A percentile compares a stretch with the other conserved stretches of the same genome.
phyloP scores from a whole-genome alignment of 2,888 invertebrate species.

The Lamellibrachia columna region DNA sequence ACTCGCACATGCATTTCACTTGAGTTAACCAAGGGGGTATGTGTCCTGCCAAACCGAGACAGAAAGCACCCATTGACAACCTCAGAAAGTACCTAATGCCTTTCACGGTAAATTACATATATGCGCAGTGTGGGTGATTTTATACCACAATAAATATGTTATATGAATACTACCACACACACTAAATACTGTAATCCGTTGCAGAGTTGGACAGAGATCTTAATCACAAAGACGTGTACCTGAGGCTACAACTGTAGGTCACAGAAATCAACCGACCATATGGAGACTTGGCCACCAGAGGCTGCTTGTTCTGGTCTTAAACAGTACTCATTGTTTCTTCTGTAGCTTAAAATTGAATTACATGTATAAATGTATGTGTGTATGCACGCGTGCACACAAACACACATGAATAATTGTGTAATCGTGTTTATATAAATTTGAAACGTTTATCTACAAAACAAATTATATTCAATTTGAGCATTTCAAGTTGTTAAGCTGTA shows the following conservation, averaged over 20 bases:
- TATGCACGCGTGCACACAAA: too few relatives aligned
- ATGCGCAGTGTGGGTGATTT: not conserved
- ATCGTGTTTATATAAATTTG: too few relatives aligned
- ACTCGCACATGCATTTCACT: not conserved
- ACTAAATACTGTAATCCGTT: not conserved
- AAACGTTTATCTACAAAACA: too few relatives aligned
- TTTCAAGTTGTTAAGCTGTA: too few relatives aligned
- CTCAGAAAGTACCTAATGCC: not conserved
- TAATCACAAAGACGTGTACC: not conserved
- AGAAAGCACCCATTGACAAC: not conserved
- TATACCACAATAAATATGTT: not conserved
- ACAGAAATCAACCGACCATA: not conserved
- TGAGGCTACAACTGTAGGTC: not conserved
- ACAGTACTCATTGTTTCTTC: not conserved
- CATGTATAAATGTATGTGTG: too few relatives aligned
- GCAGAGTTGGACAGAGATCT: not conserved
- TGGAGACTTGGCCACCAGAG: not conserved
- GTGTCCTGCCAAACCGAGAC: not conserved
- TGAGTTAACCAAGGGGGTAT: not conserved
- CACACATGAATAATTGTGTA: too few relatives aligned
- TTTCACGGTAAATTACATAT: not conserved
- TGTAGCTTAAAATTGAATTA: not conserved
- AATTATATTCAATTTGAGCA: too few relatives aligned
- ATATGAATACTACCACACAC: not conserved
- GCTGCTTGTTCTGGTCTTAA: not conserved